Evolutionary conservation across 2,888 invertebrate species (phyloP), one percentile per base, ranked within the genome.

Genomic region (Scelioninae gen. 2): DNA sequence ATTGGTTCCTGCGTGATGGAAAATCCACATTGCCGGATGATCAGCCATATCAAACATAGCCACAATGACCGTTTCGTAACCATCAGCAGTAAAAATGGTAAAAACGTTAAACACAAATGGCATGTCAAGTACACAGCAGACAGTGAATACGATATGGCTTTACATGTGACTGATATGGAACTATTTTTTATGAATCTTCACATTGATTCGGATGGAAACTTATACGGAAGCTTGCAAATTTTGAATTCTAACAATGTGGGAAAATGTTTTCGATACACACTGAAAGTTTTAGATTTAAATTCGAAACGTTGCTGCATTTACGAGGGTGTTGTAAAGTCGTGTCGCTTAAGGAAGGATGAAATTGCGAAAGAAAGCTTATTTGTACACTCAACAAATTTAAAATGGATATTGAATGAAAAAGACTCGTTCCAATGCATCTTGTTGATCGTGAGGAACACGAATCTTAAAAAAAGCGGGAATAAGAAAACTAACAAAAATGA

Each of bases 21-120:
- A 70, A 79, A 88, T 13, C 87, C 88, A 1, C 80, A 87, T 46
- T 87, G 85, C 13, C 85, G 88, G 52, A 82, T 90, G 80, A 83
- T 90, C 53, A 87, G 88, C 75, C 90, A 90, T 78, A 82, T 90
- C 33, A 87, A 88, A 61, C 87, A 87, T 79, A 87, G 82, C 77
- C 90, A 90, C 75, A 78, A 85, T 65, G 84, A 87, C 19, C 84
- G 87, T 70, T 87, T 89, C 63, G 83, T 22, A 7, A 41, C 10
- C 13, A 35, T 11, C 7, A 18, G 16, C 25, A 75, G 78, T 22
- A 35, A 11, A 13, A 45, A 22, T 50, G 50, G 65, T 2, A 41
- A 58, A 37, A 37, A 10, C n/a, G n/a, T n/a, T n/a, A n/a, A n/a
- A n/a, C n/a, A n/a, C n/a, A n/a, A n/a, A n/a, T n/a, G n/a, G n/a